Evolutionary conservation across 2,113 vertebrate species (phyloP).

Genomic region (Origma solitaria): DNA sequence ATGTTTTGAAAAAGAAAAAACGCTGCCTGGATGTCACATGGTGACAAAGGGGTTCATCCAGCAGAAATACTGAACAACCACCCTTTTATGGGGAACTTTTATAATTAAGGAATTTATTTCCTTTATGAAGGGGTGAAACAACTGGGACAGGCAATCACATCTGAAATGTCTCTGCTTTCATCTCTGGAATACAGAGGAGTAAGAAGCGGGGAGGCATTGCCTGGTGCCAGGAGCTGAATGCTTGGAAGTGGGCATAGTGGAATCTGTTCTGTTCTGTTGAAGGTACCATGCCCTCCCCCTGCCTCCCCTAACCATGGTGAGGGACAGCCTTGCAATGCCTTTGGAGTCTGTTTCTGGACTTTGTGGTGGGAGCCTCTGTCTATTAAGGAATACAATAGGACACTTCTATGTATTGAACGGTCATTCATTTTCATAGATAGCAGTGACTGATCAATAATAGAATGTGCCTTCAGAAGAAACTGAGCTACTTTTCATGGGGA

Average conservation of each 20-base stretch:
- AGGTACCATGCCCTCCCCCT: background rate
- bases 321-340: background rate
- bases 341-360: background rate
- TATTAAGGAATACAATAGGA: fast-evolving
- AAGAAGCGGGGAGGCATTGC: background rate
- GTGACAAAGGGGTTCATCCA: background rate
- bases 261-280: background rate
- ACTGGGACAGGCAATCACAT: background rate
- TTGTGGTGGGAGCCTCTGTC: background rate
- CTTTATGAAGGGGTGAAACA: background rate
- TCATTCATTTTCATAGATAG: background rate
- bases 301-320: background rate
- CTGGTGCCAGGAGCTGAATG: background rate
- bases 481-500: background rate
- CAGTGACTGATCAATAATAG: background rate
- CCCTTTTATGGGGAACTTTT: background rate
- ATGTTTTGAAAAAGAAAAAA: background rate
- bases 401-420: fast-evolving
- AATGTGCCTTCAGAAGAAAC: background rate
- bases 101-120: background rate
- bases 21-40: background rate
- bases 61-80: background rate
- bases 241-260: background rate
- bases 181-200: background rate
- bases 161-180: background rate